Conservation (phyloP, 1,140 invertebrate genomes). For the Hyles vespertilio region DNA sequence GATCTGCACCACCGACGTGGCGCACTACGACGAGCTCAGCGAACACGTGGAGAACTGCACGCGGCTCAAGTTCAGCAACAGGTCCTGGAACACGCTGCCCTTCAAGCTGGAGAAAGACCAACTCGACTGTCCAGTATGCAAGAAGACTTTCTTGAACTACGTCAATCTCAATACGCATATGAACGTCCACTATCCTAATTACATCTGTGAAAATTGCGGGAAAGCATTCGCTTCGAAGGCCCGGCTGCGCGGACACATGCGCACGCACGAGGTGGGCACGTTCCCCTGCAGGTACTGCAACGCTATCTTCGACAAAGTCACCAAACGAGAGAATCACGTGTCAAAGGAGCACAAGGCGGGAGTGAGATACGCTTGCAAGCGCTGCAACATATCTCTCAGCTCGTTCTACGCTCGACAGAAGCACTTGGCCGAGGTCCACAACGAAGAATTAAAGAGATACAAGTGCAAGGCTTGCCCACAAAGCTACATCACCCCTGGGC, state of each 20-base stretch:
- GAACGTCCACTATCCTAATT: slow-evolving; percentile 64
- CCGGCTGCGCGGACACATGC: slow-evolving; percentile 70
- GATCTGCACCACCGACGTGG: slow-evolving; percentile 43
- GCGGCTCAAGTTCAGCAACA: slow-evolving; percentile 22
- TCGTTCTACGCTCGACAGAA: slow-evolving; percentile 59
- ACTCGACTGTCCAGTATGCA: slow-evolving; percentile 70
- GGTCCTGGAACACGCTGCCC: slow-evolving; percentile 51
- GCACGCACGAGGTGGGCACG: slow-evolving; percentile 53
- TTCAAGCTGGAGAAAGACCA: slow-evolving; percentile 64
- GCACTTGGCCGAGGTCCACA: slow-evolving; percentile 57
- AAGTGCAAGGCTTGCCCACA: slow-evolving; percentile 62
- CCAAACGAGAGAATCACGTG: slow-evolving; percentile 58
- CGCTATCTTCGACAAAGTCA: slow-evolving; percentile 64
- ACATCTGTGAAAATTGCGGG: slow-evolving; percentile 68
- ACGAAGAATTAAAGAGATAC: slow-evolving; percentile 57
- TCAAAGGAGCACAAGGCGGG: slow-evolving; percentile 59
- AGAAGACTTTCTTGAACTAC: slow-evolving; percentile 62
- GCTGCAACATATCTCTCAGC: slow-evolving; percentile 47
- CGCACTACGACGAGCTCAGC: slow-evolving; percentile 42
- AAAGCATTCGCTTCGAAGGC: slow-evolving; percentile 74
- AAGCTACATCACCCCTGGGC: slow-evolving; percentile 56
- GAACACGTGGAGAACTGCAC: slow-evolving; percentile 46
- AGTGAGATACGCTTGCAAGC: slow-evolving; percentile 57
- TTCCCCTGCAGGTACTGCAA: slow-evolving; percentile 65
- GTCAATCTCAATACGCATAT: slow-evolving; percentile 69